A percentile compares a stretch with the other conserved stretches of the same genome.
Conservation (phyloP, 2,888 invertebrate genomes). For the Polyploca ridens region DNA sequence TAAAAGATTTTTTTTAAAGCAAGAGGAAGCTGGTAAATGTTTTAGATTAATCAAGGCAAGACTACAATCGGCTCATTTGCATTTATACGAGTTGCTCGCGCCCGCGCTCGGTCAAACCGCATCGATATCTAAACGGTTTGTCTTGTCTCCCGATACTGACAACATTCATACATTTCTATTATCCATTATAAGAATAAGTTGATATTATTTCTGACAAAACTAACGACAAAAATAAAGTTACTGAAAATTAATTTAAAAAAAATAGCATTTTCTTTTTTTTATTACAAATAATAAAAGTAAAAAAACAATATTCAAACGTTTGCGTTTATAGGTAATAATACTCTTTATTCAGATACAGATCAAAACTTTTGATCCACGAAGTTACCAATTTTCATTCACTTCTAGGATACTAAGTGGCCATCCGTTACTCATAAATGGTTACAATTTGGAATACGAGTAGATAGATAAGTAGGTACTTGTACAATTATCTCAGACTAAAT, state of each 20-base stretch:
- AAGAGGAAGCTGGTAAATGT: constrained; percentile 59
- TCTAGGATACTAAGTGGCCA: too few relatives aligned
- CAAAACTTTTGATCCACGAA: too few relatives aligned
- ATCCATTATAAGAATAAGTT: background rate
- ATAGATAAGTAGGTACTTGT: background rate
- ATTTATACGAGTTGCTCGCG: constrained; percentile 68
- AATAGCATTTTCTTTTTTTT: too few relatives aligned
- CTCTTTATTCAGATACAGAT: too few relatives aligned
- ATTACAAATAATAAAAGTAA: too few relatives aligned
- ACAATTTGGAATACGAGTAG: background rate
- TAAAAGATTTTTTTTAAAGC: constrained; percentile 42
- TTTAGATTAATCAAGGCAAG: constrained; percentile 70
- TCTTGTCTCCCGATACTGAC: constrained; percentile 32
- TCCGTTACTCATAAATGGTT: background rate
- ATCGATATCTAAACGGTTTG: constrained; percentile 56
- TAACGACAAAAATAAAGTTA: too few relatives aligned
- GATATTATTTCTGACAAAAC: too few relatives aligned
- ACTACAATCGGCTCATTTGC: constrained; percentile 71
- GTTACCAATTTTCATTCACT: too few relatives aligned
- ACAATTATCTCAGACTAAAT: constrained; percentile 21
- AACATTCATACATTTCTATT: constrained; percentile 36
- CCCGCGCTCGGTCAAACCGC: constrained; percentile 54
- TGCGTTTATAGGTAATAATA: too few relatives aligned
- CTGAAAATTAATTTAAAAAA: too few relatives aligned
- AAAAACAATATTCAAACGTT: too few relatives aligned